Percentiles rank a stretch among this genome's conserved stretches.
Evolutionary conservation across 2,888 invertebrate species (phyloP).

Genomic region (Ptilodon capucinus): DNA sequence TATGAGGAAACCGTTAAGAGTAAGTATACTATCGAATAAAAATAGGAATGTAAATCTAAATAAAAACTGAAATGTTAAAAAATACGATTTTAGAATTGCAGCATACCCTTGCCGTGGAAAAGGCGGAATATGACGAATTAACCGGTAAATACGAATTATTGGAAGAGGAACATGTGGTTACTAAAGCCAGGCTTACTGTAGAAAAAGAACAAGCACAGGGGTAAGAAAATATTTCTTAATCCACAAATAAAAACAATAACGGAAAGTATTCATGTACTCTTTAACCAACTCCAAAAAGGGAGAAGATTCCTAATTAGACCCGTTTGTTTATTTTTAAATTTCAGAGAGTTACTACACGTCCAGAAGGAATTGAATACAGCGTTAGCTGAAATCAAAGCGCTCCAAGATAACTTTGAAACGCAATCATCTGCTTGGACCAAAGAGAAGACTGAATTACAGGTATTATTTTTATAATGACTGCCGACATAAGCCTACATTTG

Average conservation of each 20-base stretch:
- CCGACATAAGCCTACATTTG: not conserved
- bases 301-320: no score
- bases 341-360: conserved; percentile 83
- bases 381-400: conserved; percentile 84
- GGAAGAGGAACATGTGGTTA: conserved; percentile 92
- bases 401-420: conserved; percentile 84
- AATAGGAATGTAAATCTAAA: not conserved
- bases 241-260: not conserved
- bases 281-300: no score
- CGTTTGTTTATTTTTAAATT: conserved; percentile 26
- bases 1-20: conserved; percentile 86
- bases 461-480: conserved; percentile 36
- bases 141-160: conserved; percentile 92
- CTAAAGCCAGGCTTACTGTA: conserved; percentile 90
- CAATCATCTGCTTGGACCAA: conserved; percentile 88
- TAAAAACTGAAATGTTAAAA: no score
- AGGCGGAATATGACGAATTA: conserved; percentile 89
- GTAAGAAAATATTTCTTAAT: conserved; percentile 53
- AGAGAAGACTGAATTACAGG: conserved; percentile 87
- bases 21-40: conserved; percentile 60
- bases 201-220: conserved; percentile 91
- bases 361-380: conserved; percentile 84
- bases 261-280: no score
- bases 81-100: conserved; percentile 87
- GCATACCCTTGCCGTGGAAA: conserved; percentile 85